phyloP scores from a whole-genome alignment of 2,888 invertebrate genomes.

The Andricus curvator region DNA sequence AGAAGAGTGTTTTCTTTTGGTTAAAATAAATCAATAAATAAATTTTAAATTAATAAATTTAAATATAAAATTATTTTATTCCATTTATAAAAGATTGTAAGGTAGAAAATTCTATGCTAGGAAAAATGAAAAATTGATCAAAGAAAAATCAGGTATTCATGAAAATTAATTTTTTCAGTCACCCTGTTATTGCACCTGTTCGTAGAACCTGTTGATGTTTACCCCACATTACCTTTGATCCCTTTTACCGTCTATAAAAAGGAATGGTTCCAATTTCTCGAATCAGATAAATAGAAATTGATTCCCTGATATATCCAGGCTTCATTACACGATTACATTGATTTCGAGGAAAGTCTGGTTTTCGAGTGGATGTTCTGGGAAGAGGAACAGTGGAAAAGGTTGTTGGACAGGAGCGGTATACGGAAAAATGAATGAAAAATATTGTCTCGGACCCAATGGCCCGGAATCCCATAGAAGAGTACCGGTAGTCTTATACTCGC shows the following conservation, averaged over 20 bases:
- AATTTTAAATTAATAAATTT: too few relatives aligned
- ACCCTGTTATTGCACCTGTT: background rate
- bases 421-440: conserved; percentile 68
- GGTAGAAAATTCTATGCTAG: too few relatives aligned
- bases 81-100: too few relatives aligned
- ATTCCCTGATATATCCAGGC: background rate
- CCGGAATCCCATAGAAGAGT: conserved; percentile 60
- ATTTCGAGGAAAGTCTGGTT: background rate
- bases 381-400: background rate
- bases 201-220: background rate
- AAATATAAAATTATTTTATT: too few relatives aligned
- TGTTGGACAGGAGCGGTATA: background rate
- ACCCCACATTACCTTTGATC: background rate
- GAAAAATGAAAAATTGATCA: too few relatives aligned
- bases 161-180: too few relatives aligned
- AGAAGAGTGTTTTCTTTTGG: too few relatives aligned
- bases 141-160: too few relatives aligned
- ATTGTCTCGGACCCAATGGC: conserved; percentile 68
- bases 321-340: background rate
- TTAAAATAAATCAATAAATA: too few relatives aligned
- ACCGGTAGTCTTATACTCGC: conserved; percentile 57
- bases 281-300: background rate
- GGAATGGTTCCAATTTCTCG: background rate
- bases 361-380: background rate
- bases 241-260: background rate